Evolutionary conservation across 2,888 invertebrate genomes (phyloP), one percentile per base, ranked within the genome.

Genomic region (Drosophila subsilvestris): DNA sequence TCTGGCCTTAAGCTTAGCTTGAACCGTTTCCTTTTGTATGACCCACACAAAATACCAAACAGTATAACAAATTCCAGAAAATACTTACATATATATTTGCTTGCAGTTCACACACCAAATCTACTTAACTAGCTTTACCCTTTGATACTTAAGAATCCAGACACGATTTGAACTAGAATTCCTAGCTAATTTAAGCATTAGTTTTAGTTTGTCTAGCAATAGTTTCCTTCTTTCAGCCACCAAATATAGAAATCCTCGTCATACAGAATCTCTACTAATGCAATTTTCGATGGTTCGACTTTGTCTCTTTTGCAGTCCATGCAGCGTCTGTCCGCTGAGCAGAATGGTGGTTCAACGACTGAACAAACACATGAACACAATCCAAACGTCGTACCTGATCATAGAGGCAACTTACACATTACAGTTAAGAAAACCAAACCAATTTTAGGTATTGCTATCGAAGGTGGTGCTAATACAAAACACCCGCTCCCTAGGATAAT

Each of bases 391-490:
- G 95, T 96, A 88, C 94, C 96, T 86, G 97, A 97, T 93, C 95
- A 96, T 92, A 96, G 96, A 93, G 97, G 97, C 81, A 97, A 97
- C 93, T 94, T 97, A 89, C 94, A 97, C 91, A 96, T 98, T 88
- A 96, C 96, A 80, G 97, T 98, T 80, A 96, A 96, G 93, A 98
- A 98, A 93, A 97, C 96, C 61, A 98, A 98, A 93, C 97, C 98
- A 54, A 97, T 97, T 89, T 94, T 99, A 87, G 98, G 99, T 80
- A 97, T 99, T 90, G 98, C 98, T 75, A 98, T 99, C 89, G 98
- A 98, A 93, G 99, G 99, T 73, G 99, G 99, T 74, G 97, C 97
- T 87, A 98, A 99, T 92, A 98, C 98, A 50, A 96, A 97, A 90
- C 98, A 98, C 93, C 97, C 97, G 62, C 94, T 98, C 89, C 98